Base-by-base conservation (phyloP, 2,797 vertebrate genomes). In the Ptychobarbus kaznakovi region DNA sequence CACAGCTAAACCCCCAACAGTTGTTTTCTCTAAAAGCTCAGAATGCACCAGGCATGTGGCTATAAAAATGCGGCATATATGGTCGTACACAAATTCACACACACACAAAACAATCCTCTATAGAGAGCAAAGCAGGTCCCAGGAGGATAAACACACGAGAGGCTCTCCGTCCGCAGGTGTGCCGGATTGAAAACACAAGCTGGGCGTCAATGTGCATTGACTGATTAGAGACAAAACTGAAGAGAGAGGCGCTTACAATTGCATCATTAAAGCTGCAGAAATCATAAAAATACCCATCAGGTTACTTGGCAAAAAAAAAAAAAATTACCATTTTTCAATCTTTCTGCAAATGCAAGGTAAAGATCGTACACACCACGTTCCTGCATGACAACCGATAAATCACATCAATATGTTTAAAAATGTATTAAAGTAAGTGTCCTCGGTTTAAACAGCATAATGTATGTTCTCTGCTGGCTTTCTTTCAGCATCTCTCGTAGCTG, bases 181-280 rank as follows among this genome's bases (percentile, higher is more conserved):
- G 70, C 40, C 32, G 28, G 7, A 75, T 65, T 75, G n/a, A 69
- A 53, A 84, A 42, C 22, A 53, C 4, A 56, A 77, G 73, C 82
- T 77, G 12, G 15, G 11, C 58, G 1, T 84, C 74, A 84, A 32
- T 58, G 49, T 78, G 82, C 22, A 4, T 25, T 66, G 73, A 83
- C 73, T 32, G 63, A 77, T 78, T 78, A 69, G 74, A 69, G 69
- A 77, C 35, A 68, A 28, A 83, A 25, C 72, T 20, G 42, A 76
- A 38, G 73, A 68, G 9, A 32, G 63, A 51, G 18, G 16, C 1
- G 22, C 35, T 80, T 25, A 42, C n/a, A 13, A n/a, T 75, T 75
- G 28, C 72, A 35, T 35, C 61, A 42, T 65, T 25, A 79, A 65
- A 46, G 22, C 46, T 32, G 16, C 58, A 32, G 10, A 79, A 66